Evolutionary conservation across 2,797 vertebrate species (phyloP), one percentile per base, ranked within the genome.

Genomic region (Acipenser transmontanus): DNA sequence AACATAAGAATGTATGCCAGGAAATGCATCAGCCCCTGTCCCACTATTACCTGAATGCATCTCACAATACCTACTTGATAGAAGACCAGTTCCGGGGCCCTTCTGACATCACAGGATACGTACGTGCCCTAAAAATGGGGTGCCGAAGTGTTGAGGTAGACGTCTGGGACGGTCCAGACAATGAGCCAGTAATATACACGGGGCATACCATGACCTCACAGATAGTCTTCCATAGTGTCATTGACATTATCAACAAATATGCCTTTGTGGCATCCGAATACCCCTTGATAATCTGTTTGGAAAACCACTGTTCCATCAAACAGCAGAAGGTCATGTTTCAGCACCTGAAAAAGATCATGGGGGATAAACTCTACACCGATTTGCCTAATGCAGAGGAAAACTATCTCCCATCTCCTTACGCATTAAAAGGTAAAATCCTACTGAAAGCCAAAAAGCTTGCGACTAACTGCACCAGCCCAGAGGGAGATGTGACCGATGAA

Each of bases 171-270:
- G 97, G 97, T 48, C 91, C 94, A 0, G 96, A 99, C 73, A 96
- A 96, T 0, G 96, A 99, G 66, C 97, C 97, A 0, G 92, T 99
- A 6, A 96, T 99, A 80, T 98, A 97, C 82, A 98, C 95, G 0
- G 97, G 97, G 47, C 97, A 99, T 70, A 98, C 96, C 5, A 96
- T 98, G 96, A 98, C 97, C 6, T 95, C 97, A 0, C 96, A 98
- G 84, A 96, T 99, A 8, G 93, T 94, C 75, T 98, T 99, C 79
- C 93, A 93, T 66, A 93, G 91, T 0, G 95, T 97, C 68, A 94
- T 98, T 17, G 96, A 98, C n/a, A 89, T 95, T 59, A 88, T 99
- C 74, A 98, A 97, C 84, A 98, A 98, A 77, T 98, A 96, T 5
- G 94, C 93, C 1, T 98, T 98, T 76, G 93, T 94, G 69, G 95